Evolutionary conservation across 1,140 invertebrate species (phyloP), one percentile per base, ranked within the genome.

Genomic region (Mylabris phalerata): DNA sequence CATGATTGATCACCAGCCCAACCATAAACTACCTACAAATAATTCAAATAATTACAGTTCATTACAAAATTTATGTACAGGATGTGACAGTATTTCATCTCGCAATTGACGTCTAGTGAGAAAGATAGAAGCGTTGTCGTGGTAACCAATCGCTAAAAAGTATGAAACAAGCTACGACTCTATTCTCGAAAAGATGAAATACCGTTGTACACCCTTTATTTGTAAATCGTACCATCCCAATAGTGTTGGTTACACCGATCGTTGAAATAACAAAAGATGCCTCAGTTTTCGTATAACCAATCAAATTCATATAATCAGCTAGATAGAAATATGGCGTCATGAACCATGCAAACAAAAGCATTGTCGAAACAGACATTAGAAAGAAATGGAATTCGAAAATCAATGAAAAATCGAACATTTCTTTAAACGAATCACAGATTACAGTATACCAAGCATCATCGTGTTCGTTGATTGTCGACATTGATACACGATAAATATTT

Each of bases 311-410:
- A 67, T 84, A 81, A 55, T 92, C 89, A 44, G 87, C 86, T 24
- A 93, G 76, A 73, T 92, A 95, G 70, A 94, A 89, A 76, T 95
- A 94, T 39, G 90, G 90, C 48, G 93, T 87, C 64, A 93, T 92
- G 71, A 92, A 92, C 87, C 89, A 95, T 63, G 85, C 87, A 73
- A 93, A 93, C 13, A 94, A 78, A 40, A 93, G 80, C 62, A 93
- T 85, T 56, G 92, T 94, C 3, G 89, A 88, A 1, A 93, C 61
- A 49, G 88, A 89, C 63, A 93, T 84, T 5, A 93, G 76, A 47
- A 90, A 77, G 71, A 92, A 94, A 57, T 89, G 86, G 38, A 85
- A 74, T 69, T 89, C 87, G 67, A 84, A 77, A 70, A 93, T 90
- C 71, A 91, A 82, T n/a, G 86, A 82, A 60, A 90, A 85, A 72